Base-by-base conservation (phyloP, 1,140 invertebrate species). In the Drusus annulatus region DNA sequence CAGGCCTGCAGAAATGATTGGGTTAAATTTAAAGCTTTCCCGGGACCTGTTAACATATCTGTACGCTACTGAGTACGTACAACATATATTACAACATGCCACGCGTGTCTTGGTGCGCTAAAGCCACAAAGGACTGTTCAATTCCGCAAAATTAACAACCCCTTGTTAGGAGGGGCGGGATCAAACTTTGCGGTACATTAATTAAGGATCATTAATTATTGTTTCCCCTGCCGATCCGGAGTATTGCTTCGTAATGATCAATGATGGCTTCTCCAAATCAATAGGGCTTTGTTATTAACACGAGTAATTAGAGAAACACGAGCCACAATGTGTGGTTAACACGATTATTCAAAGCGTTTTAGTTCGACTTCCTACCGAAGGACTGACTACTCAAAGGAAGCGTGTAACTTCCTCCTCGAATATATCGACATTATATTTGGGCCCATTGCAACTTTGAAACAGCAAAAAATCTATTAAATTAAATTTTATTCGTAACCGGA, bases 201-300 rank as follows among this genome's bases (percentile, higher is more conserved):
- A 54, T 74, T 45, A 23, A 73, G 78, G 63, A 54, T 73, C 51
- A 60, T 79, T 79, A 79, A 79, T 79, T 73, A 52, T 79, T 79
- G 78, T 79, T 73, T 71, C 13, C 45, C 16, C 10, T 45, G 28
- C 45, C 36, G 56, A 56, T 50, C 71, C 52, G n/a, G 21, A 65
- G 28, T 65, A 65, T 31, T 65, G 8, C 62, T 31, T 13, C 5
- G 62, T 65, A 65, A 65, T 65, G 62, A 65, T 10, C 10, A 28
- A 65, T 65, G 28, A n/a, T 31, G 62, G 62, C 62, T 65, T 25
- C 28, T 31, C 3, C 62, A 15, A 16, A 25, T 65, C 25, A 65
- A 28, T 65, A 65, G n/a, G 21, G 13, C 62, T 28, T 16, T 63
- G 23, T 63, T 63, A 23, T 31, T 31, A 28, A n/a, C 62, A n/a